Conservation (phyloP, 2,113 vertebrate species). For the Pteruthius melanotis region DNA sequence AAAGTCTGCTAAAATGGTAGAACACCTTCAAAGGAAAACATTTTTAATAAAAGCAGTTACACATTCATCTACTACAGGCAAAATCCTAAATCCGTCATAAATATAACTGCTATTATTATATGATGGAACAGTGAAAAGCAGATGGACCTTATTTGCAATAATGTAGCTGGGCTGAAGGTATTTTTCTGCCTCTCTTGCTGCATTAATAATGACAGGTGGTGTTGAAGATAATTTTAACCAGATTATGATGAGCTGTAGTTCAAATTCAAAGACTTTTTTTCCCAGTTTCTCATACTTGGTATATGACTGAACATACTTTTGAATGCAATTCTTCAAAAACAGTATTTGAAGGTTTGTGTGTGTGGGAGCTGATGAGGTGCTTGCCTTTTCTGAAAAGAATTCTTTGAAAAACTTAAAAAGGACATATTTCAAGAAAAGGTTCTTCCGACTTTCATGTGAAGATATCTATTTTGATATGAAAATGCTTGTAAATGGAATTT, state of each 20-base stretch:
- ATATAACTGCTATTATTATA: slow-evolving; percentile 14
- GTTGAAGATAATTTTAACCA: slow-evolving; percentile 74
- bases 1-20: slow-evolving; percentile 7
- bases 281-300: slow-evolving; percentile 35
- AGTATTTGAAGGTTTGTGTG: slow-evolving; percentile 60
- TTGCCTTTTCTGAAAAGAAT: slow-evolving; percentile 60
- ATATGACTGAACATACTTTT: slow-evolving; percentile 67
- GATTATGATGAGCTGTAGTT: slow-evolving; percentile 69
- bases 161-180: slow-evolving; percentile 7
- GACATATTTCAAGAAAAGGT: slow-evolving; percentile 31
- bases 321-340: slow-evolving; percentile 69
- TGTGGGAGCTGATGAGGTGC: slow-evolving; percentile 59
- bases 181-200: slow-evolving; percentile 34
- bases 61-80: not conserved
- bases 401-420: slow-evolving; percentile 67
- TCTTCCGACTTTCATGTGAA: slow-evolving; percentile 44
- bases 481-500: slow-evolving; percentile 42
- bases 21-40: slow-evolving; percentile 27
- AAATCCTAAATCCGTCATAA: slow-evolving; percentile 35
- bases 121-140: slow-evolving; percentile 3
- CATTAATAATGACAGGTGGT: slow-evolving; percentile 74
- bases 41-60: slow-evolving; percentile 46
- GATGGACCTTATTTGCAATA: slow-evolving; percentile 4
- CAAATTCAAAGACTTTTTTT: slow-evolving; percentile 62
- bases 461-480: slow-evolving; percentile 61